A percentile compares a stretch with the other conserved stretches of the same genome.
Conservation (phyloP, 2,113 vertebrate species). For the Oceanites oceanicus region DNA sequence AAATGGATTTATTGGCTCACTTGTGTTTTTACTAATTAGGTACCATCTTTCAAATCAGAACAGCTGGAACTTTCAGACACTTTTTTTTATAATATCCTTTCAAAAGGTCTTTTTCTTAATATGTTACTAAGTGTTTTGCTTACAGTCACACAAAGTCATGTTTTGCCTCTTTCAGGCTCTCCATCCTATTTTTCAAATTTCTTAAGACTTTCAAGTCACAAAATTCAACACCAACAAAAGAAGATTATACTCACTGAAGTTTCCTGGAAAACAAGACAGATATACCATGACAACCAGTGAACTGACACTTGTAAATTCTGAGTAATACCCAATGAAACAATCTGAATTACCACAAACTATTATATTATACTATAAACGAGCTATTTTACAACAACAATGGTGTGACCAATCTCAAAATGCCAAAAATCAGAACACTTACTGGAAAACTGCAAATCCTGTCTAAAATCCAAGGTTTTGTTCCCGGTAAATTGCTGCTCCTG, state of each 20-base stretch:
- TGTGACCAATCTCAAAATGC: neutral
- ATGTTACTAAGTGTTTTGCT: neutral
- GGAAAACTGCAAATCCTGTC: neutral
- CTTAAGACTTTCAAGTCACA: neutral
- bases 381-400: neutral
- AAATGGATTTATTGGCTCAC: neutral
- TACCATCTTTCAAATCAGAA: neutral
- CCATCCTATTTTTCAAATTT: neutral
- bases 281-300: neutral
- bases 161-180: neutral
- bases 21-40: neutral
- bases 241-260: neutral
- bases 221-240: neutral
- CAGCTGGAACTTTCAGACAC: neutral
- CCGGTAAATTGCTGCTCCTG: neutral
- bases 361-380: neutral
- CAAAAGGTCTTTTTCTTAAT: neutral
- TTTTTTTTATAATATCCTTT: neutral
- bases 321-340: neutral
- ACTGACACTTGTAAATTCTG: neutral
- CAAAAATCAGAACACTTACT: neutral
- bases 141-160: accelerated
- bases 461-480: neutral
- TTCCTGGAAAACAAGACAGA: neutral
- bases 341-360: neutral